Base-by-base conservation (phyloP, 1,140 invertebrate species). In the Hormaphis cornu region DNA sequence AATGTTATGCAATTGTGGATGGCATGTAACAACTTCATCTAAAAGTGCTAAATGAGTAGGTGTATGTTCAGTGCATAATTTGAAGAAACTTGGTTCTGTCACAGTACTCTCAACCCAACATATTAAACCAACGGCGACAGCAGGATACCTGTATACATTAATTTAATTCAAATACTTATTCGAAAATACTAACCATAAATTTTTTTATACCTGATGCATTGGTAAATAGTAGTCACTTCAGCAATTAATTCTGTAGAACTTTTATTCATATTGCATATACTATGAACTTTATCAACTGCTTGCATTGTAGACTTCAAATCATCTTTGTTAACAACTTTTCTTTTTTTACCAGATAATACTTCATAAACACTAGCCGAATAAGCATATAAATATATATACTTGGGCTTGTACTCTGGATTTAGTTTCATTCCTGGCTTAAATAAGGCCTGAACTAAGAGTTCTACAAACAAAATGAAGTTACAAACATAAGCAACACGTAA, bases 391-490 rank as follows among this genome's bases (percentile, higher is more conserved):
- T 90, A 93, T 75, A 98, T 91, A 76, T 99, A 99, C 78, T 98
- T 99, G 3, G 93, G 87, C 80, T 97, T 96, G 76, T 98, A 94
- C 75, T 99, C 96, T 0, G 90, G 91, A 80, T 97, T 96, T 46
- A 98, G 81, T 81, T 97, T 96, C 3, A 90, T 87, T 14, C 90
- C 90, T 20, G 91, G 88, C 76, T 93, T 95, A 76, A 98, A 99
- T 14, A 99, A 78, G 0, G 91, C 85, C 79, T 97, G 95, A 26
- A 97, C 89, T 1, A 99, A 80, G 22, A 99, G 82, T 81, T 99
- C 93, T 88, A 79, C 28, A 83, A 82, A 73, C 74, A 73, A 77
- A 76, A 72, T 53, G 2, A 35, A 50, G 5, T 26, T 53, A 16
- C 30, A 22, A 6, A 20, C 20, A 18, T 18, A 0, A 46, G 14